These are phyloP conservation scores for Ispidina lecontei DNA, from an alignment of 2,797 vertebrate genomes.

Conservation along the genomic window DNA sequence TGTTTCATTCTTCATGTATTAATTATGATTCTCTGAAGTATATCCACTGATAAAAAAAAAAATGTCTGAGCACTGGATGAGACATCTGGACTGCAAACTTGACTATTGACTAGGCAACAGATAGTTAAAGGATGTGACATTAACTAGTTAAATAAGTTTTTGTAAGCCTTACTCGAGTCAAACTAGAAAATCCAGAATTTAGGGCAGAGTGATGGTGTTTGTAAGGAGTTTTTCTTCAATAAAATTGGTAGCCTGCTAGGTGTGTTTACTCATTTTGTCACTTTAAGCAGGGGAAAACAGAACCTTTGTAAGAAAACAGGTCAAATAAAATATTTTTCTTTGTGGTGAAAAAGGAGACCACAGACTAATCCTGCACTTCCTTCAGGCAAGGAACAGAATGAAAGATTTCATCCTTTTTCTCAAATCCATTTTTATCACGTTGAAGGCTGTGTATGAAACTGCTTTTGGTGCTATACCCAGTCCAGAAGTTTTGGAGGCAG, in stretches of 20 bases:
- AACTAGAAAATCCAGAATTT: background rate
- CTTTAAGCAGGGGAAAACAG: background rate
- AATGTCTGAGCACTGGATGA: background rate
- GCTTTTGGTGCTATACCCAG: background rate
- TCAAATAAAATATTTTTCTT: background rate
- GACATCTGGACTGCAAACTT: background rate
- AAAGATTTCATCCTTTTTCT: background rate
- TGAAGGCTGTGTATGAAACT: background rate
- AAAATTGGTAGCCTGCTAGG: background rate
- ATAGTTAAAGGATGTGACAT: background rate
- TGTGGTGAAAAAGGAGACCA: background rate
- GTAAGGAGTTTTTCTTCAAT: background rate
- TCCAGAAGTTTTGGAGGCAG: background rate
- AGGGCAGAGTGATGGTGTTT: fast-evolving
- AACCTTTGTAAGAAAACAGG: background rate
- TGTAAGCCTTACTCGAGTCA: background rate
- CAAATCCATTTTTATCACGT: background rate
- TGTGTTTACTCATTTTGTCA: background rate
- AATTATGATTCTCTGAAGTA: background rate
- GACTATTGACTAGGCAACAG: background rate
- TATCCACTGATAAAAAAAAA: background rate
- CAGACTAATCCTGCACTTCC: background rate
- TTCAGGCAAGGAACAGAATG: background rate
- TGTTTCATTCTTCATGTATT: background rate
- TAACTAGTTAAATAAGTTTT: background rate